phyloP scores from a whole-genome alignment of 1,140 invertebrate genomes.

The Calosoma granatense region DNA sequence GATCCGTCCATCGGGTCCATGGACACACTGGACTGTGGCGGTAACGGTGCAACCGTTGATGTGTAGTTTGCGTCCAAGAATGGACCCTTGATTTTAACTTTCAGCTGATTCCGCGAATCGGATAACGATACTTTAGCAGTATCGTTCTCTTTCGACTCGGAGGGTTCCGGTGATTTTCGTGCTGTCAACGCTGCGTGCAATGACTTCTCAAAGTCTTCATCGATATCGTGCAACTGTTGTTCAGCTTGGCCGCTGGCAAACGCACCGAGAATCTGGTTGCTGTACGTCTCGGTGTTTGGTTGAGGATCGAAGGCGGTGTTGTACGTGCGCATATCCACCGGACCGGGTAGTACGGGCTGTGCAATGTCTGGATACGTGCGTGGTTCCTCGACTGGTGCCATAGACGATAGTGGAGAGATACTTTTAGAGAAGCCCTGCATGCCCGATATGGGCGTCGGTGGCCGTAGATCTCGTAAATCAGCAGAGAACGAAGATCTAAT shows the following conservation, averaged over 20 bases:
- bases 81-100: constrained; percentile 85
- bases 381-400: constrained; percentile 21
- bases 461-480: constrained; percentile 33
- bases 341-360: constrained; percentile 64
- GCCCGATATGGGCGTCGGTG: constrained; percentile 30
- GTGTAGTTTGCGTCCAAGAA: constrained; percentile 69
- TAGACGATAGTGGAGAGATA: constrained; percentile 19
- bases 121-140: constrained; percentile 56
- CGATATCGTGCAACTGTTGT: constrained; percentile 53
- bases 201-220: constrained; percentile 71
- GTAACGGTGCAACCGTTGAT: constrained; percentile 36
- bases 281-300: constrained; percentile 42
- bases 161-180: constrained; percentile 36
- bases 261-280: constrained; percentile 50
- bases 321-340: constrained; percentile 81
- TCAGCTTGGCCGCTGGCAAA: constrained; percentile 54
- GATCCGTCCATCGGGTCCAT: constrained; percentile 1
- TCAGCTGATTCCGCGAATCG: constrained; percentile 72
- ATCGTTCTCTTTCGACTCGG: constrained; percentile 37
- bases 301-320: constrained; percentile 44
- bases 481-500: constrained; percentile 24
- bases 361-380: constrained; percentile 44
- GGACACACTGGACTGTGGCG: constrained; percentile 27
- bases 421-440: constrained; percentile 19
- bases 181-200: constrained; percentile 53